Evolutionary conservation across 2,797 vertebrate species (phyloP), one percentile per base, ranked within the genome.

Genomic region (Poliocrania exsul): DNA sequence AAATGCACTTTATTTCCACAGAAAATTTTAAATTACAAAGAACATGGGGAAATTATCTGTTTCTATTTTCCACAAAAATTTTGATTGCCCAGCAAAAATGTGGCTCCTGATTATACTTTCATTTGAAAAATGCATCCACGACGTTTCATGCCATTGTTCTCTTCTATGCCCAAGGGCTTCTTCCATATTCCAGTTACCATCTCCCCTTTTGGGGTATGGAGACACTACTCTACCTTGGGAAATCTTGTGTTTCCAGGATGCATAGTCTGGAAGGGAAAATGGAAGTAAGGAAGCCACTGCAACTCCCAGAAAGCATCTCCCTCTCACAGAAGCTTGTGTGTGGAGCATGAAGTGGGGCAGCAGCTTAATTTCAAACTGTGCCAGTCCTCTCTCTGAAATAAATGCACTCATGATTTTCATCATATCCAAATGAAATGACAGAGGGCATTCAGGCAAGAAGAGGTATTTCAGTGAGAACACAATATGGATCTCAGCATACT

Each of bases 21-120:
- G 72, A 95, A 92, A 86, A 70, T 47, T 69, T 90, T 72, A 80
- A 92, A 90, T 90, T 78, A 90, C 50, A 88, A 93, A 69, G 62
- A 89, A 58, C 40, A 40, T 3, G 24, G 85, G 72, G 58, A 81
- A 88, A 64, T 81, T 42, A 90, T 53, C 66, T 50, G 7, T 35
- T 85, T 56, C 44, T 75, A 10, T 67, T 90, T 92, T 82, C 90
- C 74, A 38, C 0, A 5, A 46, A 26, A 25, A 17, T 94, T 90
- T 29, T 82, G 71, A 84, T 44, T 88, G 75, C 18, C 57, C 73
- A 71, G 56, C 14, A 72, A 79, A 92, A 81, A 66, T 23, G 64
- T 44, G 33, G 54, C 42, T 70, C 70, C 25, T 72, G 66, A 72
- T 66, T 92, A 66, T 24, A n/a, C 31, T 72, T 86, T 37, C 8